Percentiles rank a stretch among this genome's conserved stretches.
phyloP scores from a whole-genome alignment of 2,797 vertebrate genomes.

The Pangasius mekongensis region DNA sequence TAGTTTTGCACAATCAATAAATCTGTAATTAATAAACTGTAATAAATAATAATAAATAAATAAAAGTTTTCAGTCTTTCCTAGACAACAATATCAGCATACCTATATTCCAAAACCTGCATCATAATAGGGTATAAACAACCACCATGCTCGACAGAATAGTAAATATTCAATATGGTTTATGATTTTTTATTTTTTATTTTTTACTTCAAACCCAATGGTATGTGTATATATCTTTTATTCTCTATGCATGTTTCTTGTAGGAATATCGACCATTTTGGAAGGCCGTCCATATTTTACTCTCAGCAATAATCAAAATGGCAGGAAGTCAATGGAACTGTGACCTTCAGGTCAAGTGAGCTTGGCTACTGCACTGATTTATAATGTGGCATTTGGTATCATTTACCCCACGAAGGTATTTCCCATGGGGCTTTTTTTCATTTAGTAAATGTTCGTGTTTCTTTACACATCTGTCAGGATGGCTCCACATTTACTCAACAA shows the following conservation, averaged over 20 bases:
- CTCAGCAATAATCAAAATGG: constrained; percentile 72
- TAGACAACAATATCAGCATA: neutral
- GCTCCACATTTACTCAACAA: neutral
- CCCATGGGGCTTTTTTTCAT: constrained; percentile 1
- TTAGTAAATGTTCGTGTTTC: neutral
- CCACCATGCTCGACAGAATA: neutral
- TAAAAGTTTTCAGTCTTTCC: neutral
- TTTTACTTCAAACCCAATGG: neutral
- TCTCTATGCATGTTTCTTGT: constrained; percentile 23
- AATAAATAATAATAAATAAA: too few species aligned
- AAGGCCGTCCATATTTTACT: constrained; percentile 25
- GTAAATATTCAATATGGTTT: neutral
- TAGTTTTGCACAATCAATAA: neutral
- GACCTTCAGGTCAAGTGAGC: constrained; percentile 72
- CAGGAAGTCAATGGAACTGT: constrained; percentile 77
- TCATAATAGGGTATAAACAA: neutral
- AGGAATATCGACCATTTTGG: constrained; percentile 25
- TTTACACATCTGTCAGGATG: neutral
- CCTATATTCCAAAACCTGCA: neutral
- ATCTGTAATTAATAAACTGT: too few species aligned
- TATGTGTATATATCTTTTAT: constrained; percentile 29
- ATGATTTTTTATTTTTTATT: neutral
- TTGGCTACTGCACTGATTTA: constrained; percentile 73
- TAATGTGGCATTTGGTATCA: constrained; percentile 68
- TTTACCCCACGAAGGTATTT: constrained; percentile 61